A percentile compares a stretch with the other conserved stretches of the same genome.
phyloP scores from a whole-genome alignment of 2,888 invertebrate species.

The Drosophila tripunctata region DNA sequence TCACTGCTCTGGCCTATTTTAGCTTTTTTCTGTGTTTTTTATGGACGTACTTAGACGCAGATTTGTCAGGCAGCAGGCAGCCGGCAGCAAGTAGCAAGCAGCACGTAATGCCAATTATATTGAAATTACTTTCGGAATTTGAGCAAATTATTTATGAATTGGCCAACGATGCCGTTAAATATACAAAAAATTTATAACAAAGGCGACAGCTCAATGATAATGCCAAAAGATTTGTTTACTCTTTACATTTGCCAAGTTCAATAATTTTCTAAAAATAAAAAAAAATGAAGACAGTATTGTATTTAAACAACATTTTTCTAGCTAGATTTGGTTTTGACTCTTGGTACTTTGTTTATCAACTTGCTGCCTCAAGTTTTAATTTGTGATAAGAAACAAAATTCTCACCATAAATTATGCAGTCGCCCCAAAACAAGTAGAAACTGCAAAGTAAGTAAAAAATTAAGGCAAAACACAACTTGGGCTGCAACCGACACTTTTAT shows the following conservation, averaged over 20 bases:
- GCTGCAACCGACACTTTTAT: constrained; percentile 27
- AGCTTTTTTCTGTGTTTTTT: constrained; percentile 66
- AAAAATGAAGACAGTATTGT: too few species aligned
- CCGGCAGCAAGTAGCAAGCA: constrained; percentile 37
- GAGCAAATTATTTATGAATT: constrained; percentile 46
- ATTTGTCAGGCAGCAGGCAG: constrained; percentile 59
- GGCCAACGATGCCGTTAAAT: neutral
- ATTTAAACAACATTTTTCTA: neutral
- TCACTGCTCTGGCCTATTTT: constrained; percentile 35
- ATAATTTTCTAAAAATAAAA: neutral
- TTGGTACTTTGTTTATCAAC: neutral
- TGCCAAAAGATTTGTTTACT: neutral
- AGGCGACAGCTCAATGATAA: constrained; percentile 1
- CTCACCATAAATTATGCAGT: constrained; percentile 32
- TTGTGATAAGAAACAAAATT: constrained; percentile 11
- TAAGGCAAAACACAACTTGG: constrained; percentile 21
- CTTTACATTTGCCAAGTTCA: neutral
- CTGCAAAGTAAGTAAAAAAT: constrained; percentile 32
- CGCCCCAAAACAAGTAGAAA: constrained; percentile 7
- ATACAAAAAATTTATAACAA: constrained; percentile 7
- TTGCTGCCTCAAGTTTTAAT: constrained; percentile 18
- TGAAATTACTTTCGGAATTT: constrained; percentile 61
- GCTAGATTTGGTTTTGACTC: neutral
- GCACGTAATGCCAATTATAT: constrained; percentile 74
- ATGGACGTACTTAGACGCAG: constrained; percentile 56